Percentiles rank a stretch among this genome's conserved stretches.
phyloP scores from a whole-genome alignment of 2,797 vertebrate genomes.

The Siniperca scherzeri region DNA sequence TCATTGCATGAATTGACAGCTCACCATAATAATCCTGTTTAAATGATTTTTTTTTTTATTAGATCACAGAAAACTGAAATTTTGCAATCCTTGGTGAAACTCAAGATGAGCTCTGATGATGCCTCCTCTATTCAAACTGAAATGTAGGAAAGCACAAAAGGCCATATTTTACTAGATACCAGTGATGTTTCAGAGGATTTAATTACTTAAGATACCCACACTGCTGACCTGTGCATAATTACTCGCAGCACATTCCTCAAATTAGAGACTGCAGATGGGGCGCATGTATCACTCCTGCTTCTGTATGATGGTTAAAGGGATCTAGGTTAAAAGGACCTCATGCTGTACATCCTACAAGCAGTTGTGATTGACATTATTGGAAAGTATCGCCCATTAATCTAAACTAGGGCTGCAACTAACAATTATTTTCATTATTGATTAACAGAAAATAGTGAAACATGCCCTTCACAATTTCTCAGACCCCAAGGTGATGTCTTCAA shows the following conservation, averaged over 20 bases:
- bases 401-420: background rate
- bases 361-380: background rate
- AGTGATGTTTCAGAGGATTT: conserved; percentile 17
- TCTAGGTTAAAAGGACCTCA: background rate
- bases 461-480: background rate
- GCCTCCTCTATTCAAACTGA: background rate
- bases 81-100: background rate
- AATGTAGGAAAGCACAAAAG: conserved; percentile 12
- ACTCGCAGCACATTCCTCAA: conserved; percentile 6
- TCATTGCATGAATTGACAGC: background rate
- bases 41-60: background rate
- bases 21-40: background rate
- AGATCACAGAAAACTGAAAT: background rate
- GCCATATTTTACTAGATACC: background rate
- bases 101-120: background rate
- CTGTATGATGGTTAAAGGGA: background rate
- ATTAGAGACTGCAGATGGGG: conserved; percentile 9
- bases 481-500: background rate
- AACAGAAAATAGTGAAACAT: conserved; percentile 3
- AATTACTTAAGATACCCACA: conserved; percentile 19
- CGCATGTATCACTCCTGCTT: background rate
- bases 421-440: background rate
- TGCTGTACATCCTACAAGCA: background rate
- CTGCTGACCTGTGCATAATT: conserved; percentile 9
- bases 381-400: background rate